These are phyloP conservation scores for Virgularia gustaviana DNA, from an alignment of 92 coral and sea anemone genomes.

Conservation along the genomic window DNA sequence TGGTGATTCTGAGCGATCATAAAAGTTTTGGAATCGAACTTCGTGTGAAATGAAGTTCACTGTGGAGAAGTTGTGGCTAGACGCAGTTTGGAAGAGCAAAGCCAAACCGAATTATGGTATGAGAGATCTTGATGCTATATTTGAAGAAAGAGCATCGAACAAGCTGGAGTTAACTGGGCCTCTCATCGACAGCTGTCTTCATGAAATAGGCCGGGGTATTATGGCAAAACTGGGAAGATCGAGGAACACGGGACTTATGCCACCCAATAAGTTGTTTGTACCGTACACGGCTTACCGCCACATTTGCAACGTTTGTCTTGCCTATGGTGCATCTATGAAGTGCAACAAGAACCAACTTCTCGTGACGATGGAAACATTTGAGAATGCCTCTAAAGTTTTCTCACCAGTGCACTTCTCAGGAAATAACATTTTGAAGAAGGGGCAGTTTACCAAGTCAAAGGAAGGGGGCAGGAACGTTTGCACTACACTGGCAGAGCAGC, in stretches of 20 bases:
- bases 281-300: constrained; percentile 31
- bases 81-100: constrained; percentile 13
- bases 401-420: constrained; percentile 44
- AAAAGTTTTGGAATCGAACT: constrained; percentile 53
- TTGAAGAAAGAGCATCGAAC: constrained; percentile 42
- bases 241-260: constrained; percentile 48
- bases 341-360: neutral
- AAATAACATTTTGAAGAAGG: constrained; percentile 39
- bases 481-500: constrained; percentile 25
- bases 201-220: constrained; percentile 31
- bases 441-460: constrained; percentile 45
- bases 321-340: constrained; percentile 25
- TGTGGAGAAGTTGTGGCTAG: constrained; percentile 29
- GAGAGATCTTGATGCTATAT: constrained; percentile 35
- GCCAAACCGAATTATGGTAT: constrained; percentile 49
- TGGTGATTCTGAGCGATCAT: too few relatives aligned
- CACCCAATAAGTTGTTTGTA: constrained; percentile 28
- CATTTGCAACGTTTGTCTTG: constrained; percentile 24
- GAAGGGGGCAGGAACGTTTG: constrained; percentile 28
- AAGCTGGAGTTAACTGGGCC: constrained; percentile 56
- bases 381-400: constrained; percentile 35
- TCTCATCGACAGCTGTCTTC: constrained; percentile 32
- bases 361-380: constrained; percentile 19
- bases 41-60: constrained; percentile 40
- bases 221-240: constrained; percentile 42